A percentile compares a stretch with the other conserved stretches of the same genome.
Evolutionary conservation across 2,113 vertebrate species (phyloP).

Genomic region (Lamprotornis superbus): DNA sequence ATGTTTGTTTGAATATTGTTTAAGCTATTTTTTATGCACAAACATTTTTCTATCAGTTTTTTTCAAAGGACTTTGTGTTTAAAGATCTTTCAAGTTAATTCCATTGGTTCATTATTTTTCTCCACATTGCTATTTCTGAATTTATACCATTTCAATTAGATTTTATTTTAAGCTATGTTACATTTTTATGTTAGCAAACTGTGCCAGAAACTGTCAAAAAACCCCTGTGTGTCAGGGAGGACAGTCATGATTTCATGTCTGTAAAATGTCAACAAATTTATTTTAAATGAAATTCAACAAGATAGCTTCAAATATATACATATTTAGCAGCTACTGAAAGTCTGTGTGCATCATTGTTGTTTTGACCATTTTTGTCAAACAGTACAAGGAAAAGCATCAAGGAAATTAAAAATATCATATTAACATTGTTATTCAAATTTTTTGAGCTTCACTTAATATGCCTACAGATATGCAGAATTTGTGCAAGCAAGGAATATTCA

Average conservation of each 20-base stretch:
- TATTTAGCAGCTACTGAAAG: neutral
- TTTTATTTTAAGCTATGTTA: neutral
- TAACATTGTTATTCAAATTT: neutral
- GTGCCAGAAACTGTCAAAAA: neutral
- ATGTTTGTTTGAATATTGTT: constrained; percentile 42
- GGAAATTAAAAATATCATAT: neutral
- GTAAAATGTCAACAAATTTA: neutral
- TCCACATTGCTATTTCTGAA: neutral
- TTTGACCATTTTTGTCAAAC: neutral
- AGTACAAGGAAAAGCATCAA: neutral
- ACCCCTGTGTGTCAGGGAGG: neutral
- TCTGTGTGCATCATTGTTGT: neutral
- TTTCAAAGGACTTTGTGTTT: neutral
- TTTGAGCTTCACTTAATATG: neutral
- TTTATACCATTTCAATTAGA: neutral
- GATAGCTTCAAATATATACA: neutral
- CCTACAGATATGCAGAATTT: neutral
- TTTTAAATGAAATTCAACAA: neutral
- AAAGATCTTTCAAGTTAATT: neutral
- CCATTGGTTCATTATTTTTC: neutral
- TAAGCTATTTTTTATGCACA: neutral
- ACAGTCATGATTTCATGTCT: neutral
- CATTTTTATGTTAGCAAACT: neutral
- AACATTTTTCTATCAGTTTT: neutral
- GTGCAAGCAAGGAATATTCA: neutral